A percentile compares a stretch with the other conserved stretches of the same genome.
phyloP scores from a whole-genome alignment of 2,888 invertebrate genomes.

The Carcina quercana region DNA sequence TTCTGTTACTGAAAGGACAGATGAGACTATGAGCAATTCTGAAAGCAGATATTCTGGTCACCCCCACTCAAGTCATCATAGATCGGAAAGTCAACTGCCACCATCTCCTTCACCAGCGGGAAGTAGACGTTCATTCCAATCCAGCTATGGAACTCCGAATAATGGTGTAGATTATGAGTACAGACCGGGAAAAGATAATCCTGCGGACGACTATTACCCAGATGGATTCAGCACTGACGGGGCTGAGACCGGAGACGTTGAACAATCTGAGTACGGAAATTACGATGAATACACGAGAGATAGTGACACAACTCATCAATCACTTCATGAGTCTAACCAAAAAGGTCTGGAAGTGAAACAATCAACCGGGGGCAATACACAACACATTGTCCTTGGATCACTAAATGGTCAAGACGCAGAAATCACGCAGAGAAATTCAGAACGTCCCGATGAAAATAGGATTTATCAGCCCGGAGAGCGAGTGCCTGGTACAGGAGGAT shows the following conservation, averaged over 20 bases:
- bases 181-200: constrained; percentile 44
- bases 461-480: constrained; percentile 78
- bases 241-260: constrained; percentile 57
- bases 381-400: constrained; percentile 76
- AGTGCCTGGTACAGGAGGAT: constrained; percentile 79
- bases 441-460: constrained; percentile 68
- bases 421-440: constrained; percentile 75
- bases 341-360: constrained; percentile 60
- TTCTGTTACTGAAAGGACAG: constrained; percentile 21
- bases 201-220: constrained; percentile 54
- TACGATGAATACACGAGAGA: constrained; percentile 73
- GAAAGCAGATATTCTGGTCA: constrained; percentile 38
- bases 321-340: constrained; percentile 38
- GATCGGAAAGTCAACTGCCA: constrained; percentile 17
- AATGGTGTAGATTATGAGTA: constrained; percentile 51
- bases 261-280: constrained; percentile 73
- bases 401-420: constrained; percentile 74
- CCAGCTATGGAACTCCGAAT: constrained; percentile 27
- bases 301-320: constrained; percentile 44
- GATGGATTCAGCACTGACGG: constrained; percentile 54
- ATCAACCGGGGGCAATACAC: constrained; percentile 72
- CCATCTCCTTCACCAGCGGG: constrained; percentile 16
- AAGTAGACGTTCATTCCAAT: constrained; percentile 49
- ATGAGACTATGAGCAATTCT: constrained; percentile 27
- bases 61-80: constrained; percentile 57